These are phyloP conservation scores for Adoxophyes honmai DNA, from an alignment of 1,140 invertebrate genomes.

Conservation along the genomic window DNA sequence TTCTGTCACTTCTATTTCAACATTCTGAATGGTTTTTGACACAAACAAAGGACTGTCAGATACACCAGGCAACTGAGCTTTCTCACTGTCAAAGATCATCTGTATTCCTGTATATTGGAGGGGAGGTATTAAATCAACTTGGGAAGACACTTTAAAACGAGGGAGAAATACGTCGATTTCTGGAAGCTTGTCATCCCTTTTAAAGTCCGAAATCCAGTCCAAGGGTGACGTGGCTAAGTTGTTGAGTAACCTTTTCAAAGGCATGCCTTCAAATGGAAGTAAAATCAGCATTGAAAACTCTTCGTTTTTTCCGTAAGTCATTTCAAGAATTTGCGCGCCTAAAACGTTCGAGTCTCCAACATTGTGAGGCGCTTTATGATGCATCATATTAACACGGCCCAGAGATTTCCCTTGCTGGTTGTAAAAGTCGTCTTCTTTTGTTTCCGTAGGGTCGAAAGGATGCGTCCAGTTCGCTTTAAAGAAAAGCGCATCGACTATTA, in stretches of 20 bases:
- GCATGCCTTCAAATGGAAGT: constrained; percentile 77
- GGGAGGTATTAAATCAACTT: constrained; percentile 76
- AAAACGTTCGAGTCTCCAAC: constrained; percentile 59
- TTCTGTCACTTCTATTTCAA: constrained; percentile 85
- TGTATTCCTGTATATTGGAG: constrained; percentile 81
- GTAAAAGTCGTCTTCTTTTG: constrained; percentile 72
- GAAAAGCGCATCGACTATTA: constrained; percentile 85
- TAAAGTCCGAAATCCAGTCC: constrained; percentile 71
- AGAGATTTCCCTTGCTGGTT: constrained; percentile 69
- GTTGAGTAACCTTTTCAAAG: constrained; percentile 55
- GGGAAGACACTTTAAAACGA: constrained; percentile 79
- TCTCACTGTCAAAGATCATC: constrained; percentile 79
- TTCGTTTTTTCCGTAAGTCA: constrained; percentile 81
- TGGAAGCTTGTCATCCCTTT: constrained; percentile 55
- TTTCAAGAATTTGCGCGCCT: constrained; percentile 80
- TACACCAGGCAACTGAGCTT: constrained; percentile 82
- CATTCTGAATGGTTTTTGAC: constrained; percentile 81
- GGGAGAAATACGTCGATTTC: constrained; percentile 80
- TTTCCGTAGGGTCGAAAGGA: constrained; percentile 80
- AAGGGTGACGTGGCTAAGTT: constrained; percentile 75
- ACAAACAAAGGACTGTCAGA: constrained; percentile 74
- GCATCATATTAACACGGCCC: constrained; percentile 77
- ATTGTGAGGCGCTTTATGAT: constrained; percentile 65
- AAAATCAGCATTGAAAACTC: constrained; percentile 82
- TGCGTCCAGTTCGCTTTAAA: constrained; percentile 87